A percentile compares a stretch with the other conserved stretches of the same genome.
These are phyloP conservation scores for Chamaea fasciata DNA, from an alignment of 2,113 vertebrate species.

Conservation along the genomic window DNA sequence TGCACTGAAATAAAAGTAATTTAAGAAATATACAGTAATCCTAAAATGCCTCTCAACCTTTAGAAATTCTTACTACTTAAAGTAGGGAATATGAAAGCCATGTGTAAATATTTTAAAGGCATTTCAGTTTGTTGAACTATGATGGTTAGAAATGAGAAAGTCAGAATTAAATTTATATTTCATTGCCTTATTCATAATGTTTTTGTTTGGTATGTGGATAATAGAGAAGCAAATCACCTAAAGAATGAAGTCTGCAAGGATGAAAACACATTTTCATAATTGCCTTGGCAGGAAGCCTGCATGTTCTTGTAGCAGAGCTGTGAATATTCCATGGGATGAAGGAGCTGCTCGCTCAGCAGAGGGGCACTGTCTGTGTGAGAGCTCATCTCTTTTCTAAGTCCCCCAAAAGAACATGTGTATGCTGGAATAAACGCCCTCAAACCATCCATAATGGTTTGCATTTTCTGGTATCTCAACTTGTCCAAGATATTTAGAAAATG, in stretches of 20 bases:
- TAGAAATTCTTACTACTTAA: neutral
- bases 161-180: slow-evolving; percentile 34
- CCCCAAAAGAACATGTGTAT: neutral
- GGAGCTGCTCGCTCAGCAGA: neutral
- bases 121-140: neutral
- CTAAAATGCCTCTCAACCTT: neutral
- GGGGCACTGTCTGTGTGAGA: neutral
- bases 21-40: neutral
- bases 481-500: neutral
- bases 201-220: slow-evolving; percentile 37
- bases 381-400: neutral
- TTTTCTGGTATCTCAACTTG: neutral
- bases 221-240: slow-evolving; percentile 40
- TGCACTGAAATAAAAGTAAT: neutral
- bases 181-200: slow-evolving; percentile 22
- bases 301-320: neutral
- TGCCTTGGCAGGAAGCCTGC: slow-evolving; percentile 19
- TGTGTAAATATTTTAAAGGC: neutral
- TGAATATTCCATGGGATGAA: neutral
- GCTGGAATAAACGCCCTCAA: neutral
- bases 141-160: neutral
- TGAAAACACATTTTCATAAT: slow-evolving; percentile 45
- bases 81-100: neutral
- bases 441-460: neutral
- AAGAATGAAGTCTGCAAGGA: slow-evolving; percentile 42